Base-by-base conservation (phyloP, 2,113 vertebrate genomes). In the Gallinago media region DNA sequence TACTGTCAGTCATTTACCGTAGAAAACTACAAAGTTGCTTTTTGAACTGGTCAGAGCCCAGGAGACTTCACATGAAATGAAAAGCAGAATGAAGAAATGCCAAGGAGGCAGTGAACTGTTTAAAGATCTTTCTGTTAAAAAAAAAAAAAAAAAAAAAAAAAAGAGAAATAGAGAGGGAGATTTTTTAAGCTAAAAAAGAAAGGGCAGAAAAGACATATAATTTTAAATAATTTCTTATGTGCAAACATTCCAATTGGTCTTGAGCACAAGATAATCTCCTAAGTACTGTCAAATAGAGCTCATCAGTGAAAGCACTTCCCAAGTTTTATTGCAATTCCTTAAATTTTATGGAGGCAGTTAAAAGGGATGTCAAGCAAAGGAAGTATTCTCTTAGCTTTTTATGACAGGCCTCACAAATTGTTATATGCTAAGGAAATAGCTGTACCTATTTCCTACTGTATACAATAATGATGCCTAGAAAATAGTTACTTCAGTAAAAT, bases 321-420 rank as follows among this genome's bases (percentile, higher is more conserved):
- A 93, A 94, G 76, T 93, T 97, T 97, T 97, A 96, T 77, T 85
- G 79, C 91, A 90, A 97, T 96, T 93, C 70, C 94, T 97, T 98
- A 98, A 95, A 92, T 98, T 98, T 98, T 98, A 98, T 96, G 84
- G 84, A 94, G 68, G 70, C 78, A 78, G 77, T 96, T 97, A 96
- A 97, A 95, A 96, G 55, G 80, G 32, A 96, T 93, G 62, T 52
- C 87, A 93, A 89, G 87, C 93, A 97, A 89, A 90, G 90, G 94
- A 82, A 83, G 58, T 92, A 96, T 96, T 97, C 85, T 95, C 75
- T 88, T 85, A 93, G 72, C 46, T 66, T 96, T 95, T 92, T 96
- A 80, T 92, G 86, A 95, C 67, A 98, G 56, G 54, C 49, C 42
- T 96, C 55, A 27, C 74, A 97, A 96, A 97, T 92, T 82, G 68